Percentiles rank a stretch among this genome's conserved stretches.
These are phyloP conservation scores for Oncorhynchus clarkii DNA, from an alignment of 2,113 vertebrate species.

Conservation along the genomic window DNA sequence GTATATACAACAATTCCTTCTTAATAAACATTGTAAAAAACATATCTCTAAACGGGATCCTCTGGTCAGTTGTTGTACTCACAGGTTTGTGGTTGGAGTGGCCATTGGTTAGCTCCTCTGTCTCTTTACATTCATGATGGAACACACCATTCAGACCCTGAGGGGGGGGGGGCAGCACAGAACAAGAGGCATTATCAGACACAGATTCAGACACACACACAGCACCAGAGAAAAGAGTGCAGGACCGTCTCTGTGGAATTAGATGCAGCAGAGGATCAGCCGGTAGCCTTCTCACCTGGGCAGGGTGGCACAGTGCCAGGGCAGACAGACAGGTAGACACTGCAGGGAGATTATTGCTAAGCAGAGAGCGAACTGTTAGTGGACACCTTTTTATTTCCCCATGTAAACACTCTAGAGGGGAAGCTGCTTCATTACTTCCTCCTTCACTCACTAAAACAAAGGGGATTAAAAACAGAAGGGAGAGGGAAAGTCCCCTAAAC, in stretches of 20 bases:
- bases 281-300: too few species aligned
- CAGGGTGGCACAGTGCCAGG: too few species aligned
- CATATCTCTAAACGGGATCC: neutral
- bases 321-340: too few species aligned
- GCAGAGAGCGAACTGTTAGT: too few species aligned
- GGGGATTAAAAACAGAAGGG: slow-evolving; percentile 37
- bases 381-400: too few species aligned
- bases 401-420: neutral
- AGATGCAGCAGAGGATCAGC: too few species aligned
- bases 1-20: neutral
- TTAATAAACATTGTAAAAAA: neutral
- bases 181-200: neutral
- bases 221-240: too few species aligned
- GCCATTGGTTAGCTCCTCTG: slow-evolving; percentile 69
- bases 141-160: slow-evolving; percentile 73
- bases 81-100: slow-evolving; percentile 71
- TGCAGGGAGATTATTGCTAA: too few species aligned
- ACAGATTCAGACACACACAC: too few species aligned
- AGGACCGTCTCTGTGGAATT: too few species aligned
- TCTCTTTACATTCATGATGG: slow-evolving; percentile 62
- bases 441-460: too few species aligned
- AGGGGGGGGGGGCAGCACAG: neutral
- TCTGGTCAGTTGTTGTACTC: slow-evolving; percentile 37
- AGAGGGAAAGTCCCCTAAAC: neutral
- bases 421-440: too few species aligned